Base-by-base conservation (phyloP, 2,797 vertebrate genomes). In the Euthynnus affinis region DNA sequence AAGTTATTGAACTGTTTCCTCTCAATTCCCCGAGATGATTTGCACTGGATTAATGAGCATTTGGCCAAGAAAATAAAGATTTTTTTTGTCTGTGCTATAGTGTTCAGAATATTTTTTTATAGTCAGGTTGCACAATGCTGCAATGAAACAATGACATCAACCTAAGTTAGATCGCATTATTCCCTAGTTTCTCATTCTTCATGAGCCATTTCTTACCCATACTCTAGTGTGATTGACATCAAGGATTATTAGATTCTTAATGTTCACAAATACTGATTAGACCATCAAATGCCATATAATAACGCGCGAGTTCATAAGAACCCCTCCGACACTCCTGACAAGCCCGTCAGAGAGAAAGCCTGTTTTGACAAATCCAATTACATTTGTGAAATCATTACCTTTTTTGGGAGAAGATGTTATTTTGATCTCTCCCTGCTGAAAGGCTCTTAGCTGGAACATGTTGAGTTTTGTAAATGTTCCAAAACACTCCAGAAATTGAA, bases 351-450 rank as follows among this genome's bases (percentile, higher is more conserved):
- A 73, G 53, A 22, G n/a, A 58, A 63, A 67, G 37, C 20, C 69
- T 66, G 56, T 75, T 86, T 62, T 59, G 59, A 67, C 57, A 76
- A 86, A 80, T 87, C 68, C 52, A 77, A 65, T 77, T 51, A 71
- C 53, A 75, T 82, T 18, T 44, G 65, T 62, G 42, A 63, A 71
- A 69, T 74, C 66, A 56, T 77, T 37, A 72, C 18, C 70, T 68
- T 76, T 29, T 63, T 63, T 52, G 59, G 56, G 42, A 17, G 32
- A 58, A 62, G 5, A 29, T 64, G 57, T 40, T 74, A 70, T 73
- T 76, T 80, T 78, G 74, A 79, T 84, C 5, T 40, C 68, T 59
- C 64, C 9, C 34, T 27, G 58, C 65, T 63, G 56, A 77, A 34
- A 17, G 63, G 48, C 62, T 71, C 34, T 70, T 53, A 27, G 65